Evolutionary conservation across 2,113 vertebrate genomes (phyloP).

Genomic region (Urocynchramus pylzowi): DNA sequence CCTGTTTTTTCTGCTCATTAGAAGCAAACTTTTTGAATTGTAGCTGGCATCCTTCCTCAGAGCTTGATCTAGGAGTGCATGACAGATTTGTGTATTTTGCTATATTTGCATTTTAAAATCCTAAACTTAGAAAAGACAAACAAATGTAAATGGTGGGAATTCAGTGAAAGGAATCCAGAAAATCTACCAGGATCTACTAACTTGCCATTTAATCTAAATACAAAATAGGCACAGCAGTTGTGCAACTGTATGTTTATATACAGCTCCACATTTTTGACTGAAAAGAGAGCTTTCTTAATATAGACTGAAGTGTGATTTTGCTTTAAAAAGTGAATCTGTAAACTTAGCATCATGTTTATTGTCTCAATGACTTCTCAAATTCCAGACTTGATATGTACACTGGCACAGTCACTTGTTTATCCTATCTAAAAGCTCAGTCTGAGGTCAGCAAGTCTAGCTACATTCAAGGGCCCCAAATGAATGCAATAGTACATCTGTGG

Average conservation of each 20-base stretch:
- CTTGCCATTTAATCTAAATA: constrained; percentile 19
- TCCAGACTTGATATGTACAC: neutral
- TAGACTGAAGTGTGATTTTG: constrained; percentile 25
- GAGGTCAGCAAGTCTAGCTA: constrained; percentile 1
- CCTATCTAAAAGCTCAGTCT: neutral
- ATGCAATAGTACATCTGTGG: neutral
- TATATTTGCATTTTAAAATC: neutral
- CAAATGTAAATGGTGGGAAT: neutral
- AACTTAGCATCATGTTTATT: constrained; percentile 47
- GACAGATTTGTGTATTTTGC: neutral
- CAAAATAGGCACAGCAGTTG: neutral
- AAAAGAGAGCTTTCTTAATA: constrained; percentile 35
- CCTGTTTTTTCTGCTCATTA: constrained; percentile 12
- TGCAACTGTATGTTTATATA: constrained; percentile 46
- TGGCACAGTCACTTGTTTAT: constrained; percentile 14
- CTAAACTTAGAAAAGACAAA: neutral
- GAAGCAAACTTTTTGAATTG: neutral
- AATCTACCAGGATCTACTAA: constrained; percentile 1
- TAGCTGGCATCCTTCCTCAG: neutral
- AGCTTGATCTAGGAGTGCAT: neutral
- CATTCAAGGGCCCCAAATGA: neutral
- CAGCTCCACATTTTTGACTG: constrained; percentile 8
- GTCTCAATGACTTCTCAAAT: constrained; percentile 43
- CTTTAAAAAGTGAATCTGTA: constrained; percentile 43
- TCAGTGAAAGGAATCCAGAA: neutral